Evolutionary conservation across 92 coral and sea anemone genomes (phyloP).

Genomic region (Hydrozoanthus gracilis): DNA sequence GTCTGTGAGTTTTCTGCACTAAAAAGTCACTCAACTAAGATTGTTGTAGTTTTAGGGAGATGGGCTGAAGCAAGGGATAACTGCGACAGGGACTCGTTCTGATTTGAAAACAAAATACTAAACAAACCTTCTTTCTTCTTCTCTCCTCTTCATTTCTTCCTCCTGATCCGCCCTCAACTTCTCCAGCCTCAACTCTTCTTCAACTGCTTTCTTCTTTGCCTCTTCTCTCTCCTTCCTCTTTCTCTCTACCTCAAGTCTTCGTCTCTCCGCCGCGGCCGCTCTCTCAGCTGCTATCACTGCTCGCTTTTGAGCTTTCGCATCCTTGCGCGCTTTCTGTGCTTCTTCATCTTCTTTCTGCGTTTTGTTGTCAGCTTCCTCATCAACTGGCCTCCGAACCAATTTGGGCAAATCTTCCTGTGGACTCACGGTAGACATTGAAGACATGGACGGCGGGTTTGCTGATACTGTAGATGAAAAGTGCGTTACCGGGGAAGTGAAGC

Average conservation of each 20-base stretch:
- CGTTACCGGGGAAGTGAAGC: conserved; percentile 53
- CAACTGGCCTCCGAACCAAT: conserved; percentile 69
- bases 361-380: conserved; percentile 49
- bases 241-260: conserved; percentile 94
- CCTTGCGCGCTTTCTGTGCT: conserved; percentile 66
- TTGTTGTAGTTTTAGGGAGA: too few relatives aligned
- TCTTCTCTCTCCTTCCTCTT: conserved; percentile 96
- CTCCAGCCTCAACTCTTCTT: conserved; percentile 91
- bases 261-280: conserved; percentile 97
- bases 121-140: conserved; percentile 84
- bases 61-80: too few relatives aligned
- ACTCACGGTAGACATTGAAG: conserved; percentile 31
- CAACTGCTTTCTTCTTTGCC: conserved; percentile 81
- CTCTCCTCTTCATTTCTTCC: conserved; percentile 92
- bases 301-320: conserved; percentile 83
- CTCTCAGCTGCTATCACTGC: conserved; percentile 93
- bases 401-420: conserved; percentile 67
- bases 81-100: too few relatives aligned
- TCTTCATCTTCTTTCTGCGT: conserved; percentile 40
- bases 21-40: too few relatives aligned
- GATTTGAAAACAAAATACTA: background rate
- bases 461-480: conserved; percentile 52
- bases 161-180: conserved; percentile 79
- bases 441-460: conserved; percentile 64
- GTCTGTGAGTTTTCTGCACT: too few relatives aligned